phyloP scores from a whole-genome alignment of 1,140 invertebrate species.

The Scaptomyza pallida region DNA sequence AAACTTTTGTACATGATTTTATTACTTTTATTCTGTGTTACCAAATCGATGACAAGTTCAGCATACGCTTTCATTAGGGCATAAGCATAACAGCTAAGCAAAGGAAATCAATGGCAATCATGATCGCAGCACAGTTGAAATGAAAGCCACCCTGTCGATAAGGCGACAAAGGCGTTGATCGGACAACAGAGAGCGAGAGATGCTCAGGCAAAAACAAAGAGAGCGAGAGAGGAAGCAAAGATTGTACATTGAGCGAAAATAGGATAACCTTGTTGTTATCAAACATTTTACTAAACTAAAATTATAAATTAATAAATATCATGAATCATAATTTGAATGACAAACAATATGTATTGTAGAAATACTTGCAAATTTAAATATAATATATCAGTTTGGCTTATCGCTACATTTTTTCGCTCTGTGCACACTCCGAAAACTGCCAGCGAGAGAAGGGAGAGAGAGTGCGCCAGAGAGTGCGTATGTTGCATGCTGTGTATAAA shows the following conservation, averaged over 20 bases:
- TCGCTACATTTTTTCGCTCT: slow-evolving; percentile 5
- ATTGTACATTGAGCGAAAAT: not conserved
- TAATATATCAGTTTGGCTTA: not conserved
- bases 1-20: not conserved
- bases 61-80: not conserved
- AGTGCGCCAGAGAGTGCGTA: slow-evolving; percentile 36
- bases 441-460: slow-evolving; percentile 29
- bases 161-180: slow-evolving; percentile 16
- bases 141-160: slow-evolving; percentile 57
- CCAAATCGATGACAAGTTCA: not conserved
- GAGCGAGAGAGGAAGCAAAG: not conserved
- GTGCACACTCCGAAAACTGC: not conserved
- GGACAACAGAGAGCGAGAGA: slow-evolving; percentile 5
- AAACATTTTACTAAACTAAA: not conserved
- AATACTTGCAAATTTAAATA: not conserved
- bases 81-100: slow-evolving; percentile 24
- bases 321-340: not conserved
- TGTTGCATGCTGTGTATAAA: slow-evolving; percentile 47
- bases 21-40: not conserved
- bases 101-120: slow-evolving; percentile 43
- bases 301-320: not conserved
- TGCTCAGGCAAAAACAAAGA: slow-evolving; percentile 2
- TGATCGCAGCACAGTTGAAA: slow-evolving; percentile 31
- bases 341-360: not conserved
- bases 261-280: not conserved